Percentiles rank a stretch among this genome's conserved stretches.
Conservation (phyloP, 2,797 vertebrate species). For the Chromobotia macracanthus region DNA sequence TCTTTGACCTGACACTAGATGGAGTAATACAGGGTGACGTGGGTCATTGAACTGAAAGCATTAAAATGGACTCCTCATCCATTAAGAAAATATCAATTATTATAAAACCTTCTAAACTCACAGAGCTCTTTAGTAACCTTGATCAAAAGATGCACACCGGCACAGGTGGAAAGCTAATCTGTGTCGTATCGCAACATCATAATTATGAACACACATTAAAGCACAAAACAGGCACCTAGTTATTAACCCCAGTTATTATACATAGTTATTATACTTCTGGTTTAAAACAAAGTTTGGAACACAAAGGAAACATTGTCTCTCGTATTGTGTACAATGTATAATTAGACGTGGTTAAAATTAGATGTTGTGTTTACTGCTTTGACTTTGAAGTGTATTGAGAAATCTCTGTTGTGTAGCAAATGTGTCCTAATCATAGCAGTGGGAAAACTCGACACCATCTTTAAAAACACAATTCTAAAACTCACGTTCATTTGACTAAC, state of each 20-base stretch:
- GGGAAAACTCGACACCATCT: not conserved
- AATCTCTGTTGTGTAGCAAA: not conserved
- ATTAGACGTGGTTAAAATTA: slow-evolving; percentile 11
- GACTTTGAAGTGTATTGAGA: not conserved
- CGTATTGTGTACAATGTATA: not conserved
- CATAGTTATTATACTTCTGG: slow-evolving; percentile 16
- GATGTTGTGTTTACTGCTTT: not conserved
- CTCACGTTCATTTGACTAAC: not conserved
- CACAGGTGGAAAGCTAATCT: slow-evolving; percentile 19
- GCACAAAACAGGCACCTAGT: slow-evolving; percentile 23
- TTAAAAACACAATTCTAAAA: not conserved
- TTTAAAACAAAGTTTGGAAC: not conserved
- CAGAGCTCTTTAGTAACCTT: slow-evolving; percentile 10
- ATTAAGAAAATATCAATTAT: not conserved
- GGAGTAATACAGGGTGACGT: not conserved
- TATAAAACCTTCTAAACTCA: not conserved
- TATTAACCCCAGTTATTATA: slow-evolving; percentile 35
- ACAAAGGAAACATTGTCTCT: not conserved
- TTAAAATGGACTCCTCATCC: not conserved
- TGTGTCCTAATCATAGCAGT: not conserved
- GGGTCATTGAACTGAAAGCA: not conserved
- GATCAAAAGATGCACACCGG: slow-evolving; percentile 8
- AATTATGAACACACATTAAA: slow-evolving; percentile 37
- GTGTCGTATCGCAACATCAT: not conserved
- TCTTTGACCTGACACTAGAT: slow-evolving; percentile 25